These are phyloP conservation scores for Syndactyla subalaris DNA, from an alignment of 2,797 vertebrate species.

Conservation along the genomic window DNA sequence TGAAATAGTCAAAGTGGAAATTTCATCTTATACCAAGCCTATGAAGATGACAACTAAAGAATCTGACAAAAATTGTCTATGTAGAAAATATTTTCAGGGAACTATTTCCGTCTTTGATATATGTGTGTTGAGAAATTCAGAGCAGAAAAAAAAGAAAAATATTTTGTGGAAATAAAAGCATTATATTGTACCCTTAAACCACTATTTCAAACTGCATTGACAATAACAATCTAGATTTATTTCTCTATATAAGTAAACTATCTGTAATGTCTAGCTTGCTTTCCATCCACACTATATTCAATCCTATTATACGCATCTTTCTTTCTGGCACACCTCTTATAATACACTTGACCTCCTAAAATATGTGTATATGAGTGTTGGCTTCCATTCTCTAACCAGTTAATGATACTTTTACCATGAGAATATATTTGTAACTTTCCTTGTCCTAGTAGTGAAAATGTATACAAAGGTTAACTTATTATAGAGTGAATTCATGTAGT, in stretches of 20 bases:
- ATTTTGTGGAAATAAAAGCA: background rate
- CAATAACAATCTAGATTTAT: background rate
- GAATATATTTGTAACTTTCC: background rate
- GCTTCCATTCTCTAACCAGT: background rate
- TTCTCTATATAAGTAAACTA: background rate
- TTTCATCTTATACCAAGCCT: background rate
- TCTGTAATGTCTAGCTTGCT: constrained; percentile 18
- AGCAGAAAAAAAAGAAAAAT: background rate
- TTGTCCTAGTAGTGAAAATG: background rate
- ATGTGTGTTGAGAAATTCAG: background rate
- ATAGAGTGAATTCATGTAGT: background rate
- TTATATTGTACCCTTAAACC: background rate
- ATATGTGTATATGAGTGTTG: background rate
- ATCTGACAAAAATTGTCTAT: background rate
- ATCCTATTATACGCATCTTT: background rate
- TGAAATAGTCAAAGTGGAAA: background rate
- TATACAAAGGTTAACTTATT: background rate
- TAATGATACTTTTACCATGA: background rate
- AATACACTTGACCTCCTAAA: constrained; percentile 3
- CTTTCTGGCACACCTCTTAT: background rate
- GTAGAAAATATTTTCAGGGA: background rate
- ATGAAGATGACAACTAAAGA: background rate
- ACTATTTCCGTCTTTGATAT: background rate
- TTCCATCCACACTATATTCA: background rate
- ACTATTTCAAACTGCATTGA: background rate